Base-by-base conservation (phyloP, 2,797 vertebrate species). In the Pitangus sulphuratus region DNA sequence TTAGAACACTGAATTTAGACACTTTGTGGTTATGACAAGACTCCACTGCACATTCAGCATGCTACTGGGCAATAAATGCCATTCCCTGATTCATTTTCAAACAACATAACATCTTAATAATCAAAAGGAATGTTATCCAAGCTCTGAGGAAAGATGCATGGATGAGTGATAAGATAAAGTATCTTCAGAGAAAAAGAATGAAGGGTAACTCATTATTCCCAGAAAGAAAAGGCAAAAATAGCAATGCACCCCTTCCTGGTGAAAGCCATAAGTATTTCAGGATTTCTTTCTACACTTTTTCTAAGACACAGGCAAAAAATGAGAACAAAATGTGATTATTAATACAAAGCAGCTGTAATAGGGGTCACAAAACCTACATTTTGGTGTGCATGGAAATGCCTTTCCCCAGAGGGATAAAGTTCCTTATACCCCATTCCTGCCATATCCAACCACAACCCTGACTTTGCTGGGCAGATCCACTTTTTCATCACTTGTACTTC, bases 121-220 rank as follows among this genome's bases (percentile, higher is more conserved):
- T 81, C 44, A 81, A 81, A 95, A 91, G 83, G 89, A 91, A 93
- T 86, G 65, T 45, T 90, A 93, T n/a, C 42, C 69, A 78, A 80
- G 83, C 69, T 92, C 50, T 75, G 89, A 93, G 65, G 81, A 96
- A 96, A 94, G 87, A 94, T 61, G 50, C 3, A 2, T 4, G 31
- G 48, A 80, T 95, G 91, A 96, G 60, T 83, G 89, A 94, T 81
- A 93, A 86, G 66, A 87, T 72, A 70, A 95, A 91, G 65, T 47
- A 88, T 54, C 72, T 93, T 64, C 37, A 86, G 50, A 86, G 31
- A 84, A 87, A 65, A 91, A 83, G 45, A 78, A 84, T 5, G 53
- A 94, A 86, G 76, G 22, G 45, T 65, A 95, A 86, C 19, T 75
- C 21, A 8, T 80, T 87, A 66, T 62, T 64, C 65, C 35, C 22